Conservation (phyloP, 1,140 invertebrate genomes). For the Lerema accius region DNA sequence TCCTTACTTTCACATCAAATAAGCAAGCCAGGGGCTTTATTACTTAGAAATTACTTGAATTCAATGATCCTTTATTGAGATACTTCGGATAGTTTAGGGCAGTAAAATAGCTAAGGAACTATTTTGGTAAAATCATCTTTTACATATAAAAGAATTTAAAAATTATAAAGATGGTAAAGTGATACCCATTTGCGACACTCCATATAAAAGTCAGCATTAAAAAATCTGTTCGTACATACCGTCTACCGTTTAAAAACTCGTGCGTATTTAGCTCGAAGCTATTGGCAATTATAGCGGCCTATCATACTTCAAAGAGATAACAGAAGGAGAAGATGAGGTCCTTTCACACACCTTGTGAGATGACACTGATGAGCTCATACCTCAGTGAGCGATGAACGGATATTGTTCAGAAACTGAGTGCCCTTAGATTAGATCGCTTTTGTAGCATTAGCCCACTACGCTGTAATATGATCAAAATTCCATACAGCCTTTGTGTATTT, state of each 20-base stretch:
- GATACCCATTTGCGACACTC: no score
- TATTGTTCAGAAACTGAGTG: conserved; percentile 14
- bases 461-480: neutral
- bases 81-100: no score
- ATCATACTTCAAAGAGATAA: conserved; percentile 58
- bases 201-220: no score
- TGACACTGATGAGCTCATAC: conserved; percentile 9
- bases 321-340: conserved; percentile 37
- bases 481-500: no score
- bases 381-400: conserved; percentile 1
- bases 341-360: conserved; percentile 38
- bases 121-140: no score
- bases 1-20: no score
- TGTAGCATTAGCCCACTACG: neutral
- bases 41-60: no score
- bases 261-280: conserved; percentile 41
- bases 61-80: no score
- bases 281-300: conserved; percentile 64
- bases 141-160: no score
- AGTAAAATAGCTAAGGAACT: no score
- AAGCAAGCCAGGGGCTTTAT: no score
- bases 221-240: neutral
- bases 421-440: conserved; percentile 4
- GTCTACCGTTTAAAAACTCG: conserved; percentile 1
- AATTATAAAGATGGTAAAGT: no score